These are phyloP conservation scores for Paraescarpia echinospica DNA, from an alignment of 1,140 invertebrate genomes.

Conservation along the genomic window DNA sequence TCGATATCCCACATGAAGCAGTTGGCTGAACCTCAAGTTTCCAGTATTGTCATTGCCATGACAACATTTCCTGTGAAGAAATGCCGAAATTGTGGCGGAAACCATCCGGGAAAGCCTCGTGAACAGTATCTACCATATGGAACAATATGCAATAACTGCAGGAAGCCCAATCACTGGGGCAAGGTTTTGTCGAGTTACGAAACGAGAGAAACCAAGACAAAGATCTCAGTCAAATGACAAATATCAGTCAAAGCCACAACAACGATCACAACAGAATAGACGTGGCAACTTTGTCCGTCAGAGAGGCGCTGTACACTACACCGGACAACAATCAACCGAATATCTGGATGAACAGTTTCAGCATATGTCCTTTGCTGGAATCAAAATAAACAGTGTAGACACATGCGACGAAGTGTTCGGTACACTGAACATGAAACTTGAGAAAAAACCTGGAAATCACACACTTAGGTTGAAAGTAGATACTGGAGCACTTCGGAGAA, in stretches of 20 bases:
- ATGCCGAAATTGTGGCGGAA: background rate
- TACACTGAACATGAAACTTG: constrained; percentile 35
- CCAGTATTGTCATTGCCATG: background rate
- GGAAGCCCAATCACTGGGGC: constrained; percentile 18
- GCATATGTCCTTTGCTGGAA: constrained; percentile 16
- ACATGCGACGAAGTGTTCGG: constrained; percentile 37
- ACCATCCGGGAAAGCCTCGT: background rate
- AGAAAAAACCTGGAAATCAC: constrained; percentile 36
- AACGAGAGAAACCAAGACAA: background rate
- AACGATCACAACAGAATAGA: too few relatives aligned
- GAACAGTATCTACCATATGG: background rate
- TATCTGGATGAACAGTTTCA: constrained; percentile 31
- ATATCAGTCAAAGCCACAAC: constrained; percentile 9
- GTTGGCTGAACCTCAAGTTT: background rate
- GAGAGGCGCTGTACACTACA: constrained; percentile 11
- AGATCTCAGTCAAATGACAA: background rate
- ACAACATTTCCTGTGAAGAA: background rate
- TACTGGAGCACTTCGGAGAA: background rate
- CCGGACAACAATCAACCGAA: constrained; percentile 31
- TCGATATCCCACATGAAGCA: constrained; percentile 2
- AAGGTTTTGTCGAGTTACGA: background rate
- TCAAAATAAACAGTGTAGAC: constrained; percentile 31
- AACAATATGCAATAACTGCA: constrained; percentile 25
- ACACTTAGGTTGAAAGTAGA: constrained; percentile 32
- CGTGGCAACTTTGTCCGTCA: constrained; percentile 26